Evolutionary conservation across 2,113 vertebrate genomes (phyloP), one percentile per base, ranked within the genome.

Genomic region (Ailuropoda melanoleuca): DNA sequence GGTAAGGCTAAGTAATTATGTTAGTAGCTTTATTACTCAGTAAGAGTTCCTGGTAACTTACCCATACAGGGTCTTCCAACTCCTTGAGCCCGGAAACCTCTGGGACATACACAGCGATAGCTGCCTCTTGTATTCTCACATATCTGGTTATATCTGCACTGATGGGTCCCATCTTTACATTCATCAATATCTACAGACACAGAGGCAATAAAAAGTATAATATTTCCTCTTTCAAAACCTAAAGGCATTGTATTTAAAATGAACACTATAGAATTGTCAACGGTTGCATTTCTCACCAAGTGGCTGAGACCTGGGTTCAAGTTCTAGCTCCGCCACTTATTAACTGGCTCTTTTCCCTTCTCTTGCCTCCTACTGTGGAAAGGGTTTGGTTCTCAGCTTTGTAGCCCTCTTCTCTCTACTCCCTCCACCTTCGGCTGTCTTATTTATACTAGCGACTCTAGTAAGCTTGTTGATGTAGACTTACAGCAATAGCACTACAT

Each of bases 101-200:
- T 97, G 0, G 99, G 99, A 93, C 99, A 99, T 26, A 99, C 98
- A 55, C 99, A 99, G 29, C 99, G 99, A 98, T 99, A 99, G 98
- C 99, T 99, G 77, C 99, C 99, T 86, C 98, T 98, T 1, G 98
- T 99, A 96, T 99, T 99, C 98, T 99, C 99, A 90, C 99, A 99
- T 66, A 99, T 99, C 98, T 99, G 99, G 97, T 99, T 99, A 95
- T 99, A 99, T 97, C 99, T 99, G 98, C 99, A 99, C 89, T 99
- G 99, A 97, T 99, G 99, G 26, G 98, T 99, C 23, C 99, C 99
- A 12, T 99, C 99, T 97, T 95, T 98, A 98, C 99, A 99, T 97
- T 99, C 99, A 75, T 99, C 99, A 1, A 99, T 98, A 97, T 99
- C 99, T 99, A 96, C 15, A 97, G 90, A 83, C 43, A 94, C 11